Conservation (phyloP, 2,888 invertebrate species). For the Oligia latruncula region DNA sequence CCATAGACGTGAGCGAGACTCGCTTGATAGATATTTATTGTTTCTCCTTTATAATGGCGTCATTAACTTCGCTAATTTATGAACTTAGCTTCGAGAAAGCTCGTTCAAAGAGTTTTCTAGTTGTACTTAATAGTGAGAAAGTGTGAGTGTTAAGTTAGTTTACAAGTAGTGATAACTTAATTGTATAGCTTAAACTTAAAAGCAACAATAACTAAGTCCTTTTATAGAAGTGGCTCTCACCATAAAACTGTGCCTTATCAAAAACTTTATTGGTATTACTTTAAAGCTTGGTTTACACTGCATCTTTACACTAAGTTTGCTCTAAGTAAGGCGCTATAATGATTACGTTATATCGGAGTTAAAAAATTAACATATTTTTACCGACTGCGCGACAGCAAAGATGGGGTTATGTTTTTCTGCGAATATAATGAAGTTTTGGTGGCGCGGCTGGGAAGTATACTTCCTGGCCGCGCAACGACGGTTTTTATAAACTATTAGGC, state of each 20-base stretch:
- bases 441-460: too few species aligned
- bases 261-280: slow-evolving; percentile 37
- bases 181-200: slow-evolving; percentile 50
- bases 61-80: slow-evolving; percentile 53
- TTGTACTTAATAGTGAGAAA: slow-evolving; percentile 30
- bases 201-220: slow-evolving; percentile 46
- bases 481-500: too few species aligned
- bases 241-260: slow-evolving; percentile 57
- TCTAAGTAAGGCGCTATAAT: background rate
- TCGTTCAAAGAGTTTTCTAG: slow-evolving; percentile 16
- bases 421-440: too few species aligned
- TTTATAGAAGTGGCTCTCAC: slow-evolving; percentile 24
- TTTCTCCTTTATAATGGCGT: slow-evolving; percentile 52
- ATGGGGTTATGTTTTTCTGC: background rate
- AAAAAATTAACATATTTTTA: background rate
- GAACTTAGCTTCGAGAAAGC: slow-evolving; percentile 40
- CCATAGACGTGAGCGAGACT: slow-evolving; percentile 42
- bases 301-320: background rate
- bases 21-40: slow-evolving; percentile 58
- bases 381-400: background rate
- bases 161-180: slow-evolving; percentile 48
- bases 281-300: slow-evolving; percentile 14
- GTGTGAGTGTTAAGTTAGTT: slow-evolving; percentile 8
- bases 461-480: too few species aligned
- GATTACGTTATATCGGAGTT: background rate